phyloP scores from a whole-genome alignment of 2,113 vertebrate genomes.

The Platanista minor region DNA sequence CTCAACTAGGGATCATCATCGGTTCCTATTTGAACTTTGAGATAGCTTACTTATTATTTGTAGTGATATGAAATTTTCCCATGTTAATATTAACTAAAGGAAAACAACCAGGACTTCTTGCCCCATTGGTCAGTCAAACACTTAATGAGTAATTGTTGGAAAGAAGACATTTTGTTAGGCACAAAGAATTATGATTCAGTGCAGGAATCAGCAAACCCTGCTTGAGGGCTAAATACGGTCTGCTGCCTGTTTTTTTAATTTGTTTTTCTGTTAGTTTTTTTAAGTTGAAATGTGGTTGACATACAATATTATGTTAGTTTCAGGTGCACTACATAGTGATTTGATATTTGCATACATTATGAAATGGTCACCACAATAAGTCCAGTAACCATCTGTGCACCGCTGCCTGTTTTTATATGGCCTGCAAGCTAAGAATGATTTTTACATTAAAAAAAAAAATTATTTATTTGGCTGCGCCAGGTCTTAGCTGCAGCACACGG shows the following conservation, averaged over 20 bases:
- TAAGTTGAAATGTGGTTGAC: neutral
- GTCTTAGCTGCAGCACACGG: too few relatives aligned
- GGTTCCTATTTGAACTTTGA: neutral
- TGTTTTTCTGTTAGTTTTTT: neutral
- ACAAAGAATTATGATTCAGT: neutral
- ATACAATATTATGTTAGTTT: neutral
- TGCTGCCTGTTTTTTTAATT: neutral
- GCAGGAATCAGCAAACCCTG: neutral
- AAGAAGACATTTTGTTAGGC: neutral
- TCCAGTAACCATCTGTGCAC: neutral
- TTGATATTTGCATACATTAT: neutral
- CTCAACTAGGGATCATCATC: neutral
- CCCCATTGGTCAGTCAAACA: neutral
- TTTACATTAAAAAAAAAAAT: neutral
- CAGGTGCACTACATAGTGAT: too few relatives aligned
- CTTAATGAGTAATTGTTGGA: neutral
- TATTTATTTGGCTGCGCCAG: too few relatives aligned
- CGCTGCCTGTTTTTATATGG: neutral
- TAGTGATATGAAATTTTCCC: neutral
- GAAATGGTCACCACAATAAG: neutral
- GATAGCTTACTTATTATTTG: neutral
- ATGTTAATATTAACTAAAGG: conserved; percentile 13
- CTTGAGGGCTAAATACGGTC: neutral
- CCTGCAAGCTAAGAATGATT: neutral
- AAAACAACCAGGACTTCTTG: neutral